Conservation (phyloP, 2,113 vertebrate genomes). For the Hydropotes inermis region DNA sequence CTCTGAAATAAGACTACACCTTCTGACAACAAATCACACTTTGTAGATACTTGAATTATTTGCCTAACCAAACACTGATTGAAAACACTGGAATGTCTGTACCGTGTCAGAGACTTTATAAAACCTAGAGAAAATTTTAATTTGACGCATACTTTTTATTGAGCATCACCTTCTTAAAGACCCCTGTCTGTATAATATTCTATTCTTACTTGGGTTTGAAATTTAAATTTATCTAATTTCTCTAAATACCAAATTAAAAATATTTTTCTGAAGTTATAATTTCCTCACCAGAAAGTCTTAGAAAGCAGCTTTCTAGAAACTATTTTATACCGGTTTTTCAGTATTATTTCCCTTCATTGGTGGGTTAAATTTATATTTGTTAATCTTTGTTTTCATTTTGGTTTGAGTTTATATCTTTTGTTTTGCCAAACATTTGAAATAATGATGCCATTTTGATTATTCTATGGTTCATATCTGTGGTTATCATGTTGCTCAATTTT, state of each 20-base stretch:
- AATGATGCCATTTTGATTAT: slow-evolving; percentile 22
- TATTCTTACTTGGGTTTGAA: neutral
- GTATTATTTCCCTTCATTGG: slow-evolving; percentile 25
- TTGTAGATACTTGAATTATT: slow-evolving; percentile 10
- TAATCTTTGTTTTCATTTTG: neutral
- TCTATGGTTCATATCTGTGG: neutral
- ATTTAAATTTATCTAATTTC: neutral
- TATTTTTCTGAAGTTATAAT: neutral
- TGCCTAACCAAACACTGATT: neutral
- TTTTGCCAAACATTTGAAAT: slow-evolving; percentile 30
- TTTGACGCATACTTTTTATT: neutral
- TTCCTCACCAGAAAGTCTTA: slow-evolving; percentile 14
- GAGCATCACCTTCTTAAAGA: neutral
- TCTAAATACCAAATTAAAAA: neutral
- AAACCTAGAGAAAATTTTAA: neutral
- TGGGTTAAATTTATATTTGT: slow-evolving; percentile 21
- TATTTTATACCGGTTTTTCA: neutral
- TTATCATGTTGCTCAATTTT: neutral
- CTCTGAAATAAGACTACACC: slow-evolving; percentile 44
- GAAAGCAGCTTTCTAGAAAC: slow-evolving; percentile 51
- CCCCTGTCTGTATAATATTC: neutral
- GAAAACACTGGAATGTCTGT: neutral
- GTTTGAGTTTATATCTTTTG: neutral
- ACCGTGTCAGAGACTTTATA: neutral
- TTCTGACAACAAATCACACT: slow-evolving; percentile 4